phyloP scores from a whole-genome alignment of 2,113 vertebrate species.

The Spea bombifrons region DNA sequence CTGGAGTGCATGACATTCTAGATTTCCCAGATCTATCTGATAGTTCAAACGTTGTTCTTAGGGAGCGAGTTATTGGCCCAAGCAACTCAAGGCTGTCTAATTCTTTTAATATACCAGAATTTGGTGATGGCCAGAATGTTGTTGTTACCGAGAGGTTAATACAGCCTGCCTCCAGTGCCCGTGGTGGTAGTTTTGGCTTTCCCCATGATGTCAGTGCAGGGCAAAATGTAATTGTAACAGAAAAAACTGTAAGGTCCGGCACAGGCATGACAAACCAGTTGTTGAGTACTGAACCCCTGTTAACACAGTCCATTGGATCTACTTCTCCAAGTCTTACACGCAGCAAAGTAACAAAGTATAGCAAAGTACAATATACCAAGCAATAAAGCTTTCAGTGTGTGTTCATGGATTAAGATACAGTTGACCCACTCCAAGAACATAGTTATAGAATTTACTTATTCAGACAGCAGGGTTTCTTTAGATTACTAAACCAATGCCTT shows the following conservation, averaged over 20 bases:
- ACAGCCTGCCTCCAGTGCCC: slow-evolving; percentile 62
- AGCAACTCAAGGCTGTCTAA: slow-evolving; percentile 59
- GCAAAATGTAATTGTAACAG: slow-evolving; percentile 70
- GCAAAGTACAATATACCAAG: slow-evolving; percentile 60
- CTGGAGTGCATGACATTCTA: slow-evolving; percentile 61
- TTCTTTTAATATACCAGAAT: slow-evolving; percentile 64
- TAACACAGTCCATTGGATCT: slow-evolving; percentile 60
- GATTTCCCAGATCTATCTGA: slow-evolving; percentile 67
- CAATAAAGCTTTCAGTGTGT: slow-evolving; percentile 49
- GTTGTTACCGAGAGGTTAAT: slow-evolving; percentile 73
- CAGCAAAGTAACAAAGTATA: slow-evolving; percentile 68
- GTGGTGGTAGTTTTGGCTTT: slow-evolving; percentile 64
- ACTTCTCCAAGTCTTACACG: slow-evolving; percentile 53
- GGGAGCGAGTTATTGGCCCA: slow-evolving; percentile 69
- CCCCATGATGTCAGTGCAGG: slow-evolving; percentile 51
- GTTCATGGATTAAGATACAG: not conserved
- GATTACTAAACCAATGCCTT: no score
- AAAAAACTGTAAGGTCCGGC: slow-evolving; percentile 71
- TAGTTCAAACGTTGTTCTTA: slow-evolving; percentile 69
- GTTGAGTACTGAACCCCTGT: slow-evolving; percentile 58
- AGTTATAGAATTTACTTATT: no score
- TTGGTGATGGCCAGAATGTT: slow-evolving; percentile 69
- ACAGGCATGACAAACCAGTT: slow-evolving; percentile 53
- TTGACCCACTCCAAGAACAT: no score
- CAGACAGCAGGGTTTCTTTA: no score